These are phyloP conservation scores for Empidonax traillii DNA, from an alignment of 2,113 vertebrate genomes.

Conservation along the genomic window DNA sequence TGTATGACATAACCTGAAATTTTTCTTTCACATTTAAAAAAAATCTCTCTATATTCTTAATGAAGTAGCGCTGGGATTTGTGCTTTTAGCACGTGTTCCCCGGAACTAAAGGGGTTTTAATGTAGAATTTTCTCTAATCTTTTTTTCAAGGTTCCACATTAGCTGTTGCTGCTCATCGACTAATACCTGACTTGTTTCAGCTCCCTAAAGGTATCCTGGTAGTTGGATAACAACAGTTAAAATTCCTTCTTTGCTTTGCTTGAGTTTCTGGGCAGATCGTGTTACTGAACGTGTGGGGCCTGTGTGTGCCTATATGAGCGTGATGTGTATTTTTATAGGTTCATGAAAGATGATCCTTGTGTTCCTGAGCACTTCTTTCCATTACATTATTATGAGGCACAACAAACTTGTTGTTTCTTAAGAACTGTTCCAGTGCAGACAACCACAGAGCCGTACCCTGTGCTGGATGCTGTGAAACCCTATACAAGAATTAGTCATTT, in stretches of 20 bases:
- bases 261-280: background rate
- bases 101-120: background rate
- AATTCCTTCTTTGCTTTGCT: background rate
- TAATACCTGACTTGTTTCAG: background rate
- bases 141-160: background rate
- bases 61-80: background rate
- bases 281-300: background rate
- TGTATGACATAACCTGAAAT: background rate
- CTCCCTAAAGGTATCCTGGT: background rate
- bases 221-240: background rate
- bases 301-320: rapidly evolving
- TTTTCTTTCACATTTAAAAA: background rate
- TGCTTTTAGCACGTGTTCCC: background rate
- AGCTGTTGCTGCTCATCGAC: background rate
- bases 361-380: background rate
- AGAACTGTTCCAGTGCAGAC: background rate
- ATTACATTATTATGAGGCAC: background rate
- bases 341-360: background rate
- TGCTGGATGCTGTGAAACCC: background rate
- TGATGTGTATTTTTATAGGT: background rate
- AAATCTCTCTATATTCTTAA: background rate
- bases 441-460: background rate
- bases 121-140: background rate
- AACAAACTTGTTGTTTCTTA: background rate
- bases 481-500: background rate